phyloP scores from a whole-genome alignment of 2,113 vertebrate genomes.

The Aramus guarauna region DNA sequence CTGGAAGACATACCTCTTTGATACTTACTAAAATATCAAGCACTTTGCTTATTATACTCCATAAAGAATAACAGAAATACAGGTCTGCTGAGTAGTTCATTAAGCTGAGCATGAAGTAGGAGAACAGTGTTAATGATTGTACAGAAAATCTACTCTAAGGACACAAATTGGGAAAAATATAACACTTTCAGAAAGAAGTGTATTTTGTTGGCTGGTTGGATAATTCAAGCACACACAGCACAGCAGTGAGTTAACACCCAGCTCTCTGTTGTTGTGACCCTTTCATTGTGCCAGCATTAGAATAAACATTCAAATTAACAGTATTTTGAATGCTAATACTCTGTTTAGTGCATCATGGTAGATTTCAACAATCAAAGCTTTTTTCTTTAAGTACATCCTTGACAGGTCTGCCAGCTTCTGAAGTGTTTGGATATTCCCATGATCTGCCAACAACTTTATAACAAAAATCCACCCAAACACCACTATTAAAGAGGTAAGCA shows the following conservation, averaged over 20 bases:
- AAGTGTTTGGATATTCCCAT: neutral
- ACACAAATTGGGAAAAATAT: neutral
- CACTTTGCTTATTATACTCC: neutral
- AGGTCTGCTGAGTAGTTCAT: neutral
- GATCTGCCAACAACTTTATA: neutral
- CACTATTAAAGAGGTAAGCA: neutral
- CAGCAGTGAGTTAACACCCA: neutral
- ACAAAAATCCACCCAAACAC: neutral
- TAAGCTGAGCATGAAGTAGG: neutral
- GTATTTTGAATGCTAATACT: neutral
- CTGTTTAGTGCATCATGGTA: neutral
- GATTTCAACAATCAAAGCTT: neutral
- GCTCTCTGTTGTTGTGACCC: neutral
- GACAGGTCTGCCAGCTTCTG: neutral
- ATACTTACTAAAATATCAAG: neutral
- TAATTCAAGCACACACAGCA: neutral
- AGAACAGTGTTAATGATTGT: neutral
- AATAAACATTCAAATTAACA: neutral
- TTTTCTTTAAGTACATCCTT: neutral
- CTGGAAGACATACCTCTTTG: neutral
- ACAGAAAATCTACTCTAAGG: neutral
- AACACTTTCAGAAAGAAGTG: neutral
- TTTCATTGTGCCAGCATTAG: neutral
- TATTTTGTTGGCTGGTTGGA: neutral
- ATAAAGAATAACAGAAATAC: neutral